These are phyloP conservation scores for Sardinella longiceps DNA, from an alignment of 2,797 vertebrate genomes.

Conservation along the genomic window DNA sequence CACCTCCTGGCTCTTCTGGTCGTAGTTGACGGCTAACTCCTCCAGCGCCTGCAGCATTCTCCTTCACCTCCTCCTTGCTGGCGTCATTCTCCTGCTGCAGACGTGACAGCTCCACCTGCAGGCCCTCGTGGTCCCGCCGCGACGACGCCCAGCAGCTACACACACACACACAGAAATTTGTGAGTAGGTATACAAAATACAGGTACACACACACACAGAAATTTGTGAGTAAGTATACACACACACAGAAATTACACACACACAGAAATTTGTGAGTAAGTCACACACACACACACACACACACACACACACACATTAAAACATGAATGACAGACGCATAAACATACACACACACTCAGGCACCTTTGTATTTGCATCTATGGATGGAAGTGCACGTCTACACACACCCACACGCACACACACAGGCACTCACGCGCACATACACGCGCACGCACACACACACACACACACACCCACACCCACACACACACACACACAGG, in stretches of 20 bases:
- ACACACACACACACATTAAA: slow-evolving; percentile 52
- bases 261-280: background rate
- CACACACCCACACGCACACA: background rate
- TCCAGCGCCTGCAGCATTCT: slow-evolving; percentile 94
- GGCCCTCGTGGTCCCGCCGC: slow-evolving; percentile 86
- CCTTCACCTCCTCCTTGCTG: slow-evolving; percentile 96
- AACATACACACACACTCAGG: slow-evolving; percentile 66
- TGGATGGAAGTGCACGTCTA: too few species aligned
- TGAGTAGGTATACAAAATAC: background rate
- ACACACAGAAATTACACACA: background rate
- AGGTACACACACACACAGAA: background rate
- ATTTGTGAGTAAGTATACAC: background rate
- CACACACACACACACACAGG: too few species aligned
- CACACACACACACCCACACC: background rate
- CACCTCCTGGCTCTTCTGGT: slow-evolving; percentile 96
- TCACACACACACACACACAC: background rate
- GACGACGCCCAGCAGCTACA: slow-evolving; percentile 87
- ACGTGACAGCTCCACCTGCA: slow-evolving; percentile 90
- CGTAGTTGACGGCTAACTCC: slow-evolving; percentile 94
- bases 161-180: slow-evolving; percentile 21
- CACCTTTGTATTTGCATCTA: slow-evolving; percentile 66
- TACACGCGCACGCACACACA: background rate
- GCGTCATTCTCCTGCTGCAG: slow-evolving; percentile 94
- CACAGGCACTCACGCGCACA: background rate
- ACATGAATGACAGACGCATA: background rate